Evolutionary conservation across 2,888 invertebrate genomes (phyloP).

Genomic region (Acanthacorydalis orientalis): DNA sequence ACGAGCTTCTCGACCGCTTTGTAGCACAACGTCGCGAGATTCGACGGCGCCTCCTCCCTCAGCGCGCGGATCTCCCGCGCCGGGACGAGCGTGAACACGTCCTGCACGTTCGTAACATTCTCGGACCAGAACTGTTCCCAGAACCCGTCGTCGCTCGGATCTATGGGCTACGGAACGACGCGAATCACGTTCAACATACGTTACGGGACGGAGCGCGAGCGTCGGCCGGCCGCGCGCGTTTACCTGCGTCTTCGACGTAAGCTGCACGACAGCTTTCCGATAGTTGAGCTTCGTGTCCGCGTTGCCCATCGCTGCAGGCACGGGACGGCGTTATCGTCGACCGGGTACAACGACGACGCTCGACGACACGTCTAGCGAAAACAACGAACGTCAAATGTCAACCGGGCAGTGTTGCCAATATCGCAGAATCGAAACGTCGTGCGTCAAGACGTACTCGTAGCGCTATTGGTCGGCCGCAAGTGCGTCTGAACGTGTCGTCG

Average conservation of each 20-base stretch:
- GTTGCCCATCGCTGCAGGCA: conserved; percentile 65
- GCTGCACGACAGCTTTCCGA: conserved; percentile 92
- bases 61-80: conserved; percentile 82
- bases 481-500: too few relatives aligned
- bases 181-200: conserved; percentile 2
- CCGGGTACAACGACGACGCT: too few relatives aligned
- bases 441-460: too few relatives aligned
- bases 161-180: conserved; percentile 53
- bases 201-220: too few relatives aligned
- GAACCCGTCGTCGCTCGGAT: conserved; percentile 78
- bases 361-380: too few relatives aligned
- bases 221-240: not conserved
- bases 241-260: conserved; percentile 93
- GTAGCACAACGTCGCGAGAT: conserved; percentile 92
- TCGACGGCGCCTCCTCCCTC: conserved; percentile 84
- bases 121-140: conserved; percentile 99
- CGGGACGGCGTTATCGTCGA: too few relatives aligned
- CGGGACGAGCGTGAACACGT: conserved; percentile 92
- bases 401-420: too few relatives aligned
- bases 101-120: conserved; percentile 81
- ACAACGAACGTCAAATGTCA: too few relatives aligned
- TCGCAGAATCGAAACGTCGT: too few relatives aligned
- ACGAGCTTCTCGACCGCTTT: conserved; percentile 96
- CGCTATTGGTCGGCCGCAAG: too few relatives aligned
- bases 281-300: conserved; percentile 96